phyloP scores from a whole-genome alignment of 2,113 vertebrate genomes.

The Arizona elegans region DNA sequence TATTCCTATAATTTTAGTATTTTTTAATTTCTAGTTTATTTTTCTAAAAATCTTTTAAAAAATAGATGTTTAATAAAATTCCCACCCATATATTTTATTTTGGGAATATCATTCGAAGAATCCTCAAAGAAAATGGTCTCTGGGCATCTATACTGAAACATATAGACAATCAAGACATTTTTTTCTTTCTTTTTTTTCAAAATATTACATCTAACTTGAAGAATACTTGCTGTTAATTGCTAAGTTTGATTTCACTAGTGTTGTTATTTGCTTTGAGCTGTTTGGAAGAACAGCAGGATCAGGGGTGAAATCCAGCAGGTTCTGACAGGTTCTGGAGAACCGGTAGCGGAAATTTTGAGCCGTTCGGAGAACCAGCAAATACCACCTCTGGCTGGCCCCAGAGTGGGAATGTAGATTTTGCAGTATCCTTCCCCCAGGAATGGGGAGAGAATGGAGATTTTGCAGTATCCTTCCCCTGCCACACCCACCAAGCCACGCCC shows the following conservation, averaged over 20 bases:
- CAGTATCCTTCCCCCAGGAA: no score
- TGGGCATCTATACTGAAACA: not conserved
- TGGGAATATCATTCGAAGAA: not conserved
- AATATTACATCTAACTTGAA: not conserved
- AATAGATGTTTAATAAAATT: not conserved
- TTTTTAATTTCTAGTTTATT: not conserved
- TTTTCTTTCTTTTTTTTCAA: no score
- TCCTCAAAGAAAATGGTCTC: not conserved
- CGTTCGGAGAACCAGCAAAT: no score
- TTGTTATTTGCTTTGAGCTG: not conserved
- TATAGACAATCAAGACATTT: not conserved
- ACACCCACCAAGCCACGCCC: no score
- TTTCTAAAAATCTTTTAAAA: not conserved
- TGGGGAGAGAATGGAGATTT: no score
- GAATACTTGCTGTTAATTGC: not conserved
- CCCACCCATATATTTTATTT: not conserved
- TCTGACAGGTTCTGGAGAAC: no score
- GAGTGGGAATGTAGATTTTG: no score
- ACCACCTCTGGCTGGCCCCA: no score
- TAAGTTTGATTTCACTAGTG: not conserved
- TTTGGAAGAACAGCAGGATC: not conserved
- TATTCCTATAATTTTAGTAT: conserved; percentile 26
- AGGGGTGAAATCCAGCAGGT: no score
- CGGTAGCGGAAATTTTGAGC: no score
- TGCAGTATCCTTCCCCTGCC: no score